Evolutionary conservation across 2,113 vertebrate genomes (phyloP).

Genomic region (Crocuta crocuta): DNA sequence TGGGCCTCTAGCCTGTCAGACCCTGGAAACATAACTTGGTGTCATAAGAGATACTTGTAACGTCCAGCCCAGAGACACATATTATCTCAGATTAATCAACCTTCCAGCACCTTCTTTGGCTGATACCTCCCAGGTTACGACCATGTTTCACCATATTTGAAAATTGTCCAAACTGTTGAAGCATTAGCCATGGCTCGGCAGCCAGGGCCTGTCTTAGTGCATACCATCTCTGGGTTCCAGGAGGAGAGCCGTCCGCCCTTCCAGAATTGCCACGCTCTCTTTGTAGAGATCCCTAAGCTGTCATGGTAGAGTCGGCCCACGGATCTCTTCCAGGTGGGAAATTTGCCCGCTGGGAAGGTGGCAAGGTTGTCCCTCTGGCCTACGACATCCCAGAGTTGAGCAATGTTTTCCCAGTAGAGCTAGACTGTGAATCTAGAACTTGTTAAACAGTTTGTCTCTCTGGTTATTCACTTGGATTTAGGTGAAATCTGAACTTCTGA

Average conservation of each 20-base stretch:
- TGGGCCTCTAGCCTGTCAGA: not conserved
- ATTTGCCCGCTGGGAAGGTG: not conserved
- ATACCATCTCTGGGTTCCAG: not conserved
- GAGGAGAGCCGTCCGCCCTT: not conserved
- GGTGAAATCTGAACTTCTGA: conserved; percentile 78
- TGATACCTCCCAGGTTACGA: not conserved
- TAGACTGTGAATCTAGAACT: conserved; percentile 64
- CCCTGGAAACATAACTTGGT: not conserved
- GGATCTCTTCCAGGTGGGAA: not conserved
- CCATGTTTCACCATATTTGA: not conserved
- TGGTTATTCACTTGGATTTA: conserved; percentile 49
- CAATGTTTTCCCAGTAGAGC: not conserved
- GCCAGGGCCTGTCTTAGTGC: not conserved
- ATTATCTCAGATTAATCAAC: not conserved
- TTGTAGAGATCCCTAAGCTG: not conserved
- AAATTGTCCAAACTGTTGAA: not conserved
- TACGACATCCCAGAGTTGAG: not conserved
- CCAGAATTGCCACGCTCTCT: not conserved
- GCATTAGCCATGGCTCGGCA: not conserved
- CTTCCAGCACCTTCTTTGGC: not conserved
- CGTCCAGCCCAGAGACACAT: not conserved
- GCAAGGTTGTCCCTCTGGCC: not conserved
- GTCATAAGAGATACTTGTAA: not conserved
- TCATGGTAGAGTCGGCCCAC: not conserved
- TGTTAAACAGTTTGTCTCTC: conserved; percentile 51